Evolutionary conservation across 2,888 invertebrate species (phyloP), one percentile per base, ranked within the genome.

Genomic region (Serripes groenlandicus): DNA sequence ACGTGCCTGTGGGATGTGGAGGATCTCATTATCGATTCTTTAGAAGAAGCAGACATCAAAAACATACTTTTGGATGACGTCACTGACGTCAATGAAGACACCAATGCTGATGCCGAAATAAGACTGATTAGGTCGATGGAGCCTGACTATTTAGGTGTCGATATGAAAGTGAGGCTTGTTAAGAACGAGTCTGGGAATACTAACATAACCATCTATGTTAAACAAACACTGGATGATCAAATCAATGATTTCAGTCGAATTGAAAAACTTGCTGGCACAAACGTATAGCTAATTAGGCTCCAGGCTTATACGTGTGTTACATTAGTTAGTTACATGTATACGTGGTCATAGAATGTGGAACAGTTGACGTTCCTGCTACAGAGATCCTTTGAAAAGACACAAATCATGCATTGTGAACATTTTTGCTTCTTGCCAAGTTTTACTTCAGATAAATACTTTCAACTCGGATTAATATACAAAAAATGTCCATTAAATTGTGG

Each of bases 1-100:
- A 66, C 11, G 2, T 66, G 66, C 21, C 28, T 66, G n/a, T 84
- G 80, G 80, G 74, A 74, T 54, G 75, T 84, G 11, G 62, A 56
- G 18, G 83, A 84, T 62, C 37, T 66, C 28, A 9, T 66, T 26
- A 66, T 66, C 49, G 49, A 49, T 21, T 21, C 15, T 15, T 21
- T 49, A 1, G 49, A 49, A 21, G 7, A 49, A 21, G 21, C 21
- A 49, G 49, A 49, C 7, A 5, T 49, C 7, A 21, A 21, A 2
- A 49, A 5, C 18, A 3, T 21, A 2, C 18, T 21, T 2, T 2
- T 21, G 21, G 49, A 15, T 49, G 49, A 49, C 15, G 21, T 5
- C 49, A 1, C 7, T 21, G 15, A 21, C 21, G 18, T 21, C 18
- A 49, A 49, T 5, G 49, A 49, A 49, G 49, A 5, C 18, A 21